A percentile compares a stretch with the other conserved stretches of the same genome.
Conservation (phyloP, 2,888 invertebrate species). For the Cantharis flavilabris region DNA sequence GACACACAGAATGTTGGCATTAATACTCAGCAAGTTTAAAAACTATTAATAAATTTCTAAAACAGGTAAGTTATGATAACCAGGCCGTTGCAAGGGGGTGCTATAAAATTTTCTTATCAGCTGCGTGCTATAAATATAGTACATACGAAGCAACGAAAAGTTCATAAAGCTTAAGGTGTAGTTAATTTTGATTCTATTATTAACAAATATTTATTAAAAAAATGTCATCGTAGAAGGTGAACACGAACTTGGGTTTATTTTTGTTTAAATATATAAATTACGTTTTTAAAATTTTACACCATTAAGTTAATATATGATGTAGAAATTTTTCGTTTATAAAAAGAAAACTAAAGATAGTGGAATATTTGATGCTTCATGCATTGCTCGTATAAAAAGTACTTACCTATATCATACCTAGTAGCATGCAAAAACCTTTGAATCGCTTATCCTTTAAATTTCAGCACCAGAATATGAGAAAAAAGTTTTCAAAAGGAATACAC, state of each 20-base stretch:
- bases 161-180: constrained; percentile 17
- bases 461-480: constrained; percentile 16
- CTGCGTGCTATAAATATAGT: constrained; percentile 21
- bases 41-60: constrained; percentile 30
- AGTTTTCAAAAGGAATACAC: constrained; percentile 3
- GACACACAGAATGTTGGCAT: constrained; percentile 6
- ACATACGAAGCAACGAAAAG: constrained; percentile 7
- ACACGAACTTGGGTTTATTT: background rate
- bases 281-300: background rate
- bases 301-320: background rate
- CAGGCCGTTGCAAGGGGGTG: constrained; percentile 21
- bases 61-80: constrained; percentile 30
- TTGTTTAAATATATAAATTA: background rate
- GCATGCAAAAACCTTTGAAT: constrained; percentile 17
- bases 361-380: constrained; percentile 24
- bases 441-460: constrained; percentile 18
- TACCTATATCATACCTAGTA: constrained; percentile 13
- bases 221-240: background rate
- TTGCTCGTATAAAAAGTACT: constrained; percentile 20
- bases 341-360: constrained; percentile 20
- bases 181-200: constrained; percentile 22
- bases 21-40: constrained; percentile 24
- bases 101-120: constrained; percentile 29
- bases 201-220: constrained; percentile 27
- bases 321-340: constrained; percentile 12